Base-by-base conservation (phyloP, 2,797 vertebrate species). In the Florisuga fusca region DNA sequence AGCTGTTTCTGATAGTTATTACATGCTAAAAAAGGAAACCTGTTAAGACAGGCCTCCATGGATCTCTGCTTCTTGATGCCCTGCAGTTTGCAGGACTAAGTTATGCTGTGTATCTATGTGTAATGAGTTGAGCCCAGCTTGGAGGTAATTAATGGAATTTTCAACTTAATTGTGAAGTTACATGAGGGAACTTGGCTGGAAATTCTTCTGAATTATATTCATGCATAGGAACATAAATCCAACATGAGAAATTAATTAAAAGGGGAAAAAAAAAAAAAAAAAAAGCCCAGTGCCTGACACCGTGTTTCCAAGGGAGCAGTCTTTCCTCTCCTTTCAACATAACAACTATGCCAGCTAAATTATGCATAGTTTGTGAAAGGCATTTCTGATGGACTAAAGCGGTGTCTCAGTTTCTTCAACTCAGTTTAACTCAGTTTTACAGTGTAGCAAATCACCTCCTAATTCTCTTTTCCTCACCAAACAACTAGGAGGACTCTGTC, bases 121-220 rank as follows among this genome's bases (percentile, higher is more conserved):
- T 23, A 66, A 48, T 33, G 53, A 89, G 23, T 74, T 85, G 51
- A 25, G 46, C 6, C 26, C 29, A 38, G 26, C 29, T 59, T 82
- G 38, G 48, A 59, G 89, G 64, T 79, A 71, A 33, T 66, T 89
- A 94, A 63, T 74, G 41, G 48, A 59, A 57, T 92, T 81, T 59
- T 8, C 64, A 76, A 51, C 26, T 66, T 57, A 45, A 57, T 82
- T 78, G 9, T 66, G 16, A 83, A 83, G 11, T 71, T 74, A 63
- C 16, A 36, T 43, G 46, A 79, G 7, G 17, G 31, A 84, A 45
- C 26, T 62, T 20, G 43, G 27, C 15, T 90, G 43, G 54, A 83
- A 88, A 62, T 67, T 78, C 10, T 77, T 87, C 9, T 66, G 66
- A 75, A n/a, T 74, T 68, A 9, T 20, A 64, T 36, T 51, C 12